phyloP scores from a whole-genome alignment of 2,797 vertebrate genomes.

The Pteronotus mesoamericanus region DNA sequence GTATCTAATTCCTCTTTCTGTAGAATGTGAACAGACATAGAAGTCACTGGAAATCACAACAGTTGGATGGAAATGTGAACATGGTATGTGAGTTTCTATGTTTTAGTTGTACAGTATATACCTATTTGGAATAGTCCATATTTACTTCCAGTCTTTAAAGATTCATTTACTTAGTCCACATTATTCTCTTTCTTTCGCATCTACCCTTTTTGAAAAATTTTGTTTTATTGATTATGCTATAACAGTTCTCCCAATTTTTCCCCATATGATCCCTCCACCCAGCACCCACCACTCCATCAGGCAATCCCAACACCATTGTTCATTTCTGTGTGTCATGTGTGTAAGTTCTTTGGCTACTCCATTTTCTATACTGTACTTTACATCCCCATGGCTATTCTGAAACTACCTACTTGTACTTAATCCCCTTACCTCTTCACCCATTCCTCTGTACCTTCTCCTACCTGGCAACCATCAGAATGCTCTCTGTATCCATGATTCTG shows the following conservation, averaged over 20 bases:
- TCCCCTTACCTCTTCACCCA: neutral
- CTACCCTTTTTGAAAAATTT: neutral
- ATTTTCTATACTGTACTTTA: neutral
- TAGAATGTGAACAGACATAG: conserved; percentile 93
- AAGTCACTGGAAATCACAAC: conserved; percentile 90
- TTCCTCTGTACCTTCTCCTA: neutral
- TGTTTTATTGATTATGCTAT: neutral
- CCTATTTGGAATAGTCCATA: neutral
- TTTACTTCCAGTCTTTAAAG: conserved; percentile 34
- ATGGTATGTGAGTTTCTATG: conserved; percentile 86
- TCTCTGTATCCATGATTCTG: neutral
- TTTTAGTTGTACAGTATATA: neutral
- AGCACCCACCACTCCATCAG: neutral
- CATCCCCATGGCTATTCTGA: neutral
- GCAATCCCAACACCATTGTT: neutral
- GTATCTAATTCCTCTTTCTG: conserved; percentile 65
- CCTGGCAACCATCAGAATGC: neutral
- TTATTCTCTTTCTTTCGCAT: conserved; percentile 24
- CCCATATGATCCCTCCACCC: neutral
- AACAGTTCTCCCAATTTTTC: too few relatives aligned
- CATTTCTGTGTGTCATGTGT: neutral
- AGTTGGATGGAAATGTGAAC: conserved; percentile 92
- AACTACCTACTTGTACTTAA: neutral
- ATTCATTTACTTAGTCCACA: neutral
- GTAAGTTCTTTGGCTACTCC: neutral